Conservation (phyloP, 2,113 vertebrate genomes). For the Murina feae region DNA sequence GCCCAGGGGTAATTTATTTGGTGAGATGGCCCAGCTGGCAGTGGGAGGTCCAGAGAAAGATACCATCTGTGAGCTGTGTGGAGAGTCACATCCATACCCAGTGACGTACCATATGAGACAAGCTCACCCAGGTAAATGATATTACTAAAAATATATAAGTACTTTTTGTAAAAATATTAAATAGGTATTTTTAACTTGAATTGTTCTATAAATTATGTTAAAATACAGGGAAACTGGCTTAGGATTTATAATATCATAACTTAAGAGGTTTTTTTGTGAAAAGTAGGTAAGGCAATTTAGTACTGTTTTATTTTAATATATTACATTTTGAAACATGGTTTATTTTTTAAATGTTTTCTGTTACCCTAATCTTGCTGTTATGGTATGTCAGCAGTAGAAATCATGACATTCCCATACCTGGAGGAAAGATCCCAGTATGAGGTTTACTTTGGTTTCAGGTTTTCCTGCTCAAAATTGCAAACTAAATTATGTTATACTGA, state of each 20-base stretch:
- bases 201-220: not conserved
- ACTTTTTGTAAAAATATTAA: not conserved
- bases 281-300: not conserved
- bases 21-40: slow-evolving; percentile 98
- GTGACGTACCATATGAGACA: slow-evolving; percentile 99
- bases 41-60: slow-evolving; percentile 98
- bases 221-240: not conserved
- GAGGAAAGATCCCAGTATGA: not conserved
- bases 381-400: not conserved
- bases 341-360: not conserved
- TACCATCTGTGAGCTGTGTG: slow-evolving; percentile 97
- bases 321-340: not conserved
- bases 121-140: slow-evolving; percentile 92
- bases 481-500: not conserved
- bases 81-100: slow-evolving; percentile 97
- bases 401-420: not conserved
- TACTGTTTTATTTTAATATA: not conserved
- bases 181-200: not conserved
- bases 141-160: fast-evolving
- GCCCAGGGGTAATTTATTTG: slow-evolving; percentile 96
- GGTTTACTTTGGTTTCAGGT: not conserved
- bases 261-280: not conserved
- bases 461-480: slow-evolving; percentile 2
- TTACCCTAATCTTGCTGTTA: not conserved
- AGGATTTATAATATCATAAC: not conserved